These are phyloP conservation scores for Lasioglossum baleicum DNA, from an alignment of 1,140 invertebrate species.

Conservation along the genomic window DNA sequence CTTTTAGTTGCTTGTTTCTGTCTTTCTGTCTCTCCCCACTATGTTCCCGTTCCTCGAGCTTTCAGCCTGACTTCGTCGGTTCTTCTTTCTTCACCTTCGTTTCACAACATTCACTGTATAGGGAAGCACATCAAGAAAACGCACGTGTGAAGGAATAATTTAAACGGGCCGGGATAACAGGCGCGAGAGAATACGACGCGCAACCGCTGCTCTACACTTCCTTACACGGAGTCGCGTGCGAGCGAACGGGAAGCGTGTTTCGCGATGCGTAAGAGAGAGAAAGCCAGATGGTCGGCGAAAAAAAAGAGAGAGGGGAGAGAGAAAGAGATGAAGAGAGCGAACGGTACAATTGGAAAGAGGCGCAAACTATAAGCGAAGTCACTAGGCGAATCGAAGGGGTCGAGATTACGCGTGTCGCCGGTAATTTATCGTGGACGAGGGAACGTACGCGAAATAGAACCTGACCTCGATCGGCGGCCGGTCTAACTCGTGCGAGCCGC, in stretches of 20 bases:
- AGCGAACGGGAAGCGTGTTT: slow-evolving; percentile 34
- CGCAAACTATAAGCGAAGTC: slow-evolving; percentile 30
- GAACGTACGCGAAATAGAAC: slow-evolving; percentile 26
- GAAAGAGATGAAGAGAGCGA: not conserved
- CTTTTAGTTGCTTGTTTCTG: slow-evolving; percentile 1
- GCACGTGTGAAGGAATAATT: slow-evolving; percentile 45
- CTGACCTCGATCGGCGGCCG: slow-evolving; percentile 36
- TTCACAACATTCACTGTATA: slow-evolving; percentile 55
- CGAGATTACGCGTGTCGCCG: slow-evolving; percentile 45
- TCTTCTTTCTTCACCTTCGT: slow-evolving; percentile 50
- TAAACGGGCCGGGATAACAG: not conserved
- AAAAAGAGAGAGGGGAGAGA: not conserved
- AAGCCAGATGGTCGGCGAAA: not conserved
- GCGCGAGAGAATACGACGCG: slow-evolving; percentile 23
- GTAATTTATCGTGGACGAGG: slow-evolving; percentile 38
- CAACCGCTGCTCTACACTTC: slow-evolving; percentile 39
- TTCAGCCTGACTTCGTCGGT: slow-evolving; percentile 34
- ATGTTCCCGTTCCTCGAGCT: slow-evolving; percentile 26
- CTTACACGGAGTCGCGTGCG: slow-evolving; percentile 36
- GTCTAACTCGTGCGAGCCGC: slow-evolving; percentile 4
- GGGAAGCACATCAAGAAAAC: slow-evolving; percentile 40
- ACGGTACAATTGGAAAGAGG: slow-evolving; percentile 37
- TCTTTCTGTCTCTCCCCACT: slow-evolving; percentile 22
- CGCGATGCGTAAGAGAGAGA: not conserved
- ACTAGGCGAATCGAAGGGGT: slow-evolving; percentile 44